Evolutionary conservation across 2,888 invertebrate species (phyloP).

Genomic region (Leptarthrus brevirostris): DNA sequence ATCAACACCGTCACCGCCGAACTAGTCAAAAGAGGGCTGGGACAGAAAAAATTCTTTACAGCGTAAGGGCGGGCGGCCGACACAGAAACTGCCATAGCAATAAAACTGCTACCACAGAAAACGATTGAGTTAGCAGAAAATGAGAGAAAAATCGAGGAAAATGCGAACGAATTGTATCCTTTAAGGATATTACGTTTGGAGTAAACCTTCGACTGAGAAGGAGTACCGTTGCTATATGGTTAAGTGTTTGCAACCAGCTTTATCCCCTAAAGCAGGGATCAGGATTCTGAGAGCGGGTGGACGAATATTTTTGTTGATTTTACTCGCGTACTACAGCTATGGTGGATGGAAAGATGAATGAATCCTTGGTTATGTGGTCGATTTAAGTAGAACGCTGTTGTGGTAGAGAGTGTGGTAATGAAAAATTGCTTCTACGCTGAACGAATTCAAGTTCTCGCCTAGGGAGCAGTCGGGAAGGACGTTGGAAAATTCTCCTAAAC

Average conservation of each 20-base stretch:
- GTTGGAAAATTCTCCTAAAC: constrained; percentile 16
- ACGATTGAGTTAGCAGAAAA: constrained; percentile 52
- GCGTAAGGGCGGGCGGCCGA: constrained; percentile 72
- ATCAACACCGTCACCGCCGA: constrained; percentile 17
- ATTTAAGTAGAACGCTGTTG: constrained; percentile 51
- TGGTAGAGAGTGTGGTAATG: constrained; percentile 50
- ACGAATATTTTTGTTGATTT: constrained; percentile 48
- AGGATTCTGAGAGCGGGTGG: neutral
- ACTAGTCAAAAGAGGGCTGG: neutral
- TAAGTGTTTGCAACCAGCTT: constrained; percentile 11
- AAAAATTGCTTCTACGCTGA: constrained; percentile 50
- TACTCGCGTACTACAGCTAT: constrained; percentile 47
- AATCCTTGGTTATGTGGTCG: constrained; percentile 53
- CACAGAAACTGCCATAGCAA: constrained; percentile 56
- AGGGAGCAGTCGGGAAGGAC: neutral
- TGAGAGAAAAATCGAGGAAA: constrained; percentile 32
- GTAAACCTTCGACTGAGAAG: neutral
- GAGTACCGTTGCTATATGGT: neutral
- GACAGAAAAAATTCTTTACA: constrained; percentile 61
- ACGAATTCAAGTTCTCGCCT: constrained; percentile 8
- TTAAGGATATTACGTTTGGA: constrained; percentile 40
- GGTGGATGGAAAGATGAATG: constrained; percentile 49
- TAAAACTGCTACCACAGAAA: constrained; percentile 51
- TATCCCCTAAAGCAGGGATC: constrained; percentile 35
- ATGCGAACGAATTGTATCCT: constrained; percentile 51